A percentile compares a stretch with the other conserved stretches of the same genome.
phyloP scores from a whole-genome alignment of 2,113 vertebrate species.

The Toxotes jaculatrix region DNA sequence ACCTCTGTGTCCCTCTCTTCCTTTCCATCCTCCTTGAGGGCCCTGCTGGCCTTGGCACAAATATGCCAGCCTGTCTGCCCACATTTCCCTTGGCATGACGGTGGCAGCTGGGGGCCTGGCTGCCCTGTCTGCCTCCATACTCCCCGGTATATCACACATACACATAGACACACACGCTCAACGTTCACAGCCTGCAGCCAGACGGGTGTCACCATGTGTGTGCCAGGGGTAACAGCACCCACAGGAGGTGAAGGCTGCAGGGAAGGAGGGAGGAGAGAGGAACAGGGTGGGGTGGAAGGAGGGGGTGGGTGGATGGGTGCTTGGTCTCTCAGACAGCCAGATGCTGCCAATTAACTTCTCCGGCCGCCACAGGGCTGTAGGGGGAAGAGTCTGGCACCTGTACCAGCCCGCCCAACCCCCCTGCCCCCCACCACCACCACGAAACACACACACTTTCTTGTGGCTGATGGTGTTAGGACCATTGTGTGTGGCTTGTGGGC shows the following conservation, averaged over 20 bases:
- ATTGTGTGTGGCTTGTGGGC: constrained; percentile 26
- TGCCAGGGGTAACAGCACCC: constrained; percentile 67
- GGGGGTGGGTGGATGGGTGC: constrained; percentile 69
- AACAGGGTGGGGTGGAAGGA: constrained; percentile 42
- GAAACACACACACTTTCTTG: constrained; percentile 49
- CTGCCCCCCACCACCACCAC: constrained; percentile 10
- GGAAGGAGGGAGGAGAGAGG: constrained; percentile 37
- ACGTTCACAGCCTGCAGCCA: constrained; percentile 83
- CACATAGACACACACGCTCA: constrained; percentile 36
- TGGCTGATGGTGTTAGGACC: constrained; percentile 29
- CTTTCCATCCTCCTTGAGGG: constrained; percentile 74
- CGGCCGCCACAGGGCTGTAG: constrained; percentile 73
- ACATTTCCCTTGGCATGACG: constrained; percentile 79
- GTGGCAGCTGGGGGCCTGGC: constrained; percentile 82
- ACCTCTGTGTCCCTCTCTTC: constrained; percentile 35
- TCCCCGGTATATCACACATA: constrained; percentile 57
- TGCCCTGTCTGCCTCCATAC: constrained; percentile 73
- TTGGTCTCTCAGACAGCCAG: constrained; percentile 89
- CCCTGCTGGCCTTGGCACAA: constrained; percentile 73
- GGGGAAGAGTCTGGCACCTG: constrained; percentile 74
- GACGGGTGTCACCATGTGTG: constrained; percentile 85
- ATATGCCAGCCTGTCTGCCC: constrained; percentile 83
- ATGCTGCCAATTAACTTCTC: constrained; percentile 95
- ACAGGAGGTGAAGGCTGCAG: constrained; percentile 47
- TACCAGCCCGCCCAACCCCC: constrained; percentile 32